phyloP scores from a whole-genome alignment of 2,113 vertebrate genomes.

The Triplophysa dalaica region DNA sequence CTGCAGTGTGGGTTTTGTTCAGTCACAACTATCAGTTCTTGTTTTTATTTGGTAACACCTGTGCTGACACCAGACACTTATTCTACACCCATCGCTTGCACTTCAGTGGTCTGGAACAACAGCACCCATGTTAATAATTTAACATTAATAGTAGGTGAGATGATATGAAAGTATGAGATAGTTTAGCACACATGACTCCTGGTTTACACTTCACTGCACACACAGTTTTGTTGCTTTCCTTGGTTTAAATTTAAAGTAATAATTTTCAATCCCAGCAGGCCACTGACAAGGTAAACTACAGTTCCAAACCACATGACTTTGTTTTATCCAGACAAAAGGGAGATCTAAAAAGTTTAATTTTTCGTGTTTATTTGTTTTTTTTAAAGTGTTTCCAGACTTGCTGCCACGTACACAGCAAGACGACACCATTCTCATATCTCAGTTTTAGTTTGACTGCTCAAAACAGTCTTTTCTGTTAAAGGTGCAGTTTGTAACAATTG shows the following conservation, averaged over 20 bases:
- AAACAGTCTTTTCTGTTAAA: too few species aligned
- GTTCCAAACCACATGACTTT: too few species aligned
- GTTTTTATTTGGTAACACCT: not conserved
- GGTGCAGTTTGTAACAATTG: too few species aligned
- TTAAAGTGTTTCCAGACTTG: too few species aligned
- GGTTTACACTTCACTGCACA: too few species aligned
- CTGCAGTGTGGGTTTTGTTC: not conserved
- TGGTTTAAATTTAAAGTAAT: not conserved
- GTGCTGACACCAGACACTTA: not conserved
- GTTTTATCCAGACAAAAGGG: too few species aligned
- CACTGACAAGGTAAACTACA: constrained; percentile 2
- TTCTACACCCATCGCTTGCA: not conserved
- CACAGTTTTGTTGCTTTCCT: not conserved
- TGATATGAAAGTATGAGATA: not conserved
- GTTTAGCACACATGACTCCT: too few species aligned
- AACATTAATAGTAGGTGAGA: not conserved
- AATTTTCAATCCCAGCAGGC: not conserved
- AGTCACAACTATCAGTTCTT: not conserved
- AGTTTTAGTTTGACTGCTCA: too few species aligned
- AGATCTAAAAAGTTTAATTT: too few species aligned
- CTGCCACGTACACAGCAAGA: too few species aligned
- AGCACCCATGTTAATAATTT: not conserved
- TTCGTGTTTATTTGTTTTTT: too few species aligned
- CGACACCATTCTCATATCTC: too few species aligned
- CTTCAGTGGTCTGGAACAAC: not conserved